Percentiles rank a stretch among this genome's conserved stretches.
Conservation (phyloP, 1,140 invertebrate genomes). For the Olivierus martensii region DNA sequence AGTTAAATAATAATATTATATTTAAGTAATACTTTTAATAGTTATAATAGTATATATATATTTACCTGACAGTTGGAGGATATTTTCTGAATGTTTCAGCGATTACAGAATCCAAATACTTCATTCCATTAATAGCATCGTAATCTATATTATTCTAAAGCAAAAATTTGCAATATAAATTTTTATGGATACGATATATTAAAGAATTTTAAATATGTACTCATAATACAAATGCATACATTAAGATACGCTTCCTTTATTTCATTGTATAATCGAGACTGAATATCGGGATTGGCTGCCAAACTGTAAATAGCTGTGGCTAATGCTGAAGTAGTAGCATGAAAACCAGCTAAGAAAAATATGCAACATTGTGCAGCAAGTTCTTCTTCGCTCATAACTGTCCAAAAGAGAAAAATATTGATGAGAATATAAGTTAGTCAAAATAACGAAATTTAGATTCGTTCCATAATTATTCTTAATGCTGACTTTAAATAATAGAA, state of each 20-base stretch:
- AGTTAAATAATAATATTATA: no score
- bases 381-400: conserved; percentile 7
- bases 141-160: neutral
- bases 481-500: no score
- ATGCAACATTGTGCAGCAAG: conserved; percentile 23
- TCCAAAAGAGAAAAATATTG: neutral
- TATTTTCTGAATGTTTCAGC: neutral
- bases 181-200: no score
- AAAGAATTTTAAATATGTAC: no score
- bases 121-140: neutral
- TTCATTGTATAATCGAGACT: conserved; percentile 18
- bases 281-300: conserved; percentile 25
- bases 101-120: neutral
- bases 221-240: no score
- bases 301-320: conserved; percentile 24
- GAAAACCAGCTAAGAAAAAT: conserved; percentile 29
- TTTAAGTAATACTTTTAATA: no score
- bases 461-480: no score
- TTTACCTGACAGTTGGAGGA: neutral
- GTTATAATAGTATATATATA: no score
- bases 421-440: neutral
- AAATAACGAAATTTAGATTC: no score
- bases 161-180: no score
- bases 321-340: conserved; percentile 25
- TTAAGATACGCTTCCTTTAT: neutral